These are phyloP conservation scores for Litocranius walleri DNA, from an alignment of 2,113 vertebrate genomes.

Conservation along the genomic window DNA sequence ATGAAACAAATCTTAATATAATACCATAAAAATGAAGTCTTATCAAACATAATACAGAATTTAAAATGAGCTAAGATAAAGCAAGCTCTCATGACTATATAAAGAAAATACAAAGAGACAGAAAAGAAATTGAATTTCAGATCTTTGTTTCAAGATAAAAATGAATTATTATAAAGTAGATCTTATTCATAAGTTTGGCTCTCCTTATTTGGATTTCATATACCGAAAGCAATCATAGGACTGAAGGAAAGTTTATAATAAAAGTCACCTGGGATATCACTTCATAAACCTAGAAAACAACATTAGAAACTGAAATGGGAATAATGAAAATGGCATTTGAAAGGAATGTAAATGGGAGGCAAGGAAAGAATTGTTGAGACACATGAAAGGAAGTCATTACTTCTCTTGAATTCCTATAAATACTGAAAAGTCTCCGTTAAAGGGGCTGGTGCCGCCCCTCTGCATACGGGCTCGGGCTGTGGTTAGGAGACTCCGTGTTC, in stretches of 20 bases:
- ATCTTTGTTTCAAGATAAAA: conserved; percentile 74
- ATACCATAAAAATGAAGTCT: conserved; percentile 41
- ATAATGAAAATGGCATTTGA: conserved; percentile 71
- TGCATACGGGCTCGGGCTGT: background rate
- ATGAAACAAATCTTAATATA: conserved; percentile 40
- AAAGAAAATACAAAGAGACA: conserved; percentile 55
- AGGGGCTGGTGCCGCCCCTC: background rate
- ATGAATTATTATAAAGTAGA: conserved; percentile 59
- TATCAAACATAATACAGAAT: conserved; percentile 54
- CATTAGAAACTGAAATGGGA: conserved; percentile 65
- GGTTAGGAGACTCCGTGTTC: background rate
- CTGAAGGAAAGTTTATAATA: conserved; percentile 64
- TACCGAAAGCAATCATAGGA: conserved; percentile 54
- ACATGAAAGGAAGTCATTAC: conserved; percentile 29
- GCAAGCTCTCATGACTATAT: conserved; percentile 27
- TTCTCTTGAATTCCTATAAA: conserved; percentile 22
- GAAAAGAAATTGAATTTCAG: conserved; percentile 70
- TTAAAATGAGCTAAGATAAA: conserved; percentile 61
- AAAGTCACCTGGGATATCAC: conserved; percentile 59
- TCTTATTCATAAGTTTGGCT: conserved; percentile 51
- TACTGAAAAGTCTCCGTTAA: conserved; percentile 20
- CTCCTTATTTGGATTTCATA: conserved; percentile 61
- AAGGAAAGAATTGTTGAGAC: conserved; percentile 54
- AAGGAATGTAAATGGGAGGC: conserved; percentile 49
- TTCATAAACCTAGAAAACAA: conserved; percentile 52